Percentiles rank a stretch among this genome's conserved stretches.
Evolutionary conservation across 2,888 invertebrate genomes (phyloP).

Genomic region (Caenorhabditis zanzibari): DNA sequence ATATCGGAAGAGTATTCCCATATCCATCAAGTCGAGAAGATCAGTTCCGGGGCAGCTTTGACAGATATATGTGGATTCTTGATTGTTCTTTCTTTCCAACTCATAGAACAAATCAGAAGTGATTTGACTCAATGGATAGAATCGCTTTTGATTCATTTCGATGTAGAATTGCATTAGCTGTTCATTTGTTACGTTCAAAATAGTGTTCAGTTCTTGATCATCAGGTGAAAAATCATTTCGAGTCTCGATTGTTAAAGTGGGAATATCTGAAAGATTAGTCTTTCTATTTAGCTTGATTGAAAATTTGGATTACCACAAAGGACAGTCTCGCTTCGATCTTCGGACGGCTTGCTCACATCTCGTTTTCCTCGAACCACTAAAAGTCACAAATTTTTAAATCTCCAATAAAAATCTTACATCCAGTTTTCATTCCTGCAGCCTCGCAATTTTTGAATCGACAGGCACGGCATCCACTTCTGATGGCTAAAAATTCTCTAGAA

Average conservation of each 20-base stretch:
- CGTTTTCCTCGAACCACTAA: slow-evolving; percentile 38
- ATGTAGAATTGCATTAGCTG: slow-evolving; percentile 10
- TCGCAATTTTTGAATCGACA: slow-evolving; percentile 35
- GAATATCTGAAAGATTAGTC: neutral
- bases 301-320: slow-evolving; percentile 22
- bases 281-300: neutral
- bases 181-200: slow-evolving; percentile 2
- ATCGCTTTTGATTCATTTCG: slow-evolving; percentile 16
- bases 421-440: slow-evolving; percentile 36
- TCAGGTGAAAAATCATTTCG: neutral
- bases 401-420: slow-evolving; percentile 1
- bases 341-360: slow-evolving; percentile 34
- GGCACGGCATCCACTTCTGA: slow-evolving; percentile 42
- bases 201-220: neutral
- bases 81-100: neutral
- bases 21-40: slow-evolving; percentile 14
- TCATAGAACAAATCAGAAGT: neutral
- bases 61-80: slow-evolving; percentile 5
- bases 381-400: neutral
- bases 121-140: slow-evolving; percentile 10
- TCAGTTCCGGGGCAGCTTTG: slow-evolving; percentile 47
- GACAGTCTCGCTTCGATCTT: neutral
- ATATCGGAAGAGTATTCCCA: slow-evolving; percentile 11
- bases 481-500: slow-evolving; percentile 25
- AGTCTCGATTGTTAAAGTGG: neutral